Base-by-base conservation (phyloP, 2,888 invertebrate genomes). In the Ophion costatus region DNA sequence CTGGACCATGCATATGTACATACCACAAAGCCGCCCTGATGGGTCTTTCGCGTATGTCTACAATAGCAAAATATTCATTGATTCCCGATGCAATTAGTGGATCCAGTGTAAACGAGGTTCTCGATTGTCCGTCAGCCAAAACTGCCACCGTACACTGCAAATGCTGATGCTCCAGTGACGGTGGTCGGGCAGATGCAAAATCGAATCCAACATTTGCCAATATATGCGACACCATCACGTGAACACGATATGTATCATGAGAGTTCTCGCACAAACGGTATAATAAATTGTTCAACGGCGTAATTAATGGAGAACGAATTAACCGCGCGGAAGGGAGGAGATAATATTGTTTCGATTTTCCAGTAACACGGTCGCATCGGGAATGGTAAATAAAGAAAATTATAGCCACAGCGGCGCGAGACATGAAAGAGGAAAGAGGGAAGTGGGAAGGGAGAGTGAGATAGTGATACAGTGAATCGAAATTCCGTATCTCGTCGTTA, bases 31-130 rank as follows among this genome's bases (percentile, higher is more conserved):
- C 17, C 33, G 38, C 6, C 56, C 17, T 17, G 66, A 64, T 29
- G 56, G 24, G 78, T n/a, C 45, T 64, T 61, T 17, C 38, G 17
- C 11, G 24, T 42, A 20, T 57, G 22, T 56, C 56, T 66, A 10
- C 69, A 80, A 67, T 77, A 67, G 17, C 90, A 88, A 92, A 92
- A 91, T 91, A 91, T 92, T 92, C 90, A 91, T 91, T 90, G 91
- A 90, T 90, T 90, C 88, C 84, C 85, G 86, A 83, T 88, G 89
- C 90, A 91, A 91, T 92, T 91, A 91, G 88, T 79, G 85, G 63
- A 76, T 86, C 80, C 73, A 83, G 82, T 80, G 88, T 86, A 90
- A 89, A 89, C 89, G 88, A 89, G 88, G 81, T 82, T 75, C 70
- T 81, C 86, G 80, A 86, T 86, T 81, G 78, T 81, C 74, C 59